A percentile compares a stretch with the other conserved stretches of the same genome.
Conservation (phyloP, 2,888 invertebrate genomes). For the Thysanoteuthis rhombus region DNA sequence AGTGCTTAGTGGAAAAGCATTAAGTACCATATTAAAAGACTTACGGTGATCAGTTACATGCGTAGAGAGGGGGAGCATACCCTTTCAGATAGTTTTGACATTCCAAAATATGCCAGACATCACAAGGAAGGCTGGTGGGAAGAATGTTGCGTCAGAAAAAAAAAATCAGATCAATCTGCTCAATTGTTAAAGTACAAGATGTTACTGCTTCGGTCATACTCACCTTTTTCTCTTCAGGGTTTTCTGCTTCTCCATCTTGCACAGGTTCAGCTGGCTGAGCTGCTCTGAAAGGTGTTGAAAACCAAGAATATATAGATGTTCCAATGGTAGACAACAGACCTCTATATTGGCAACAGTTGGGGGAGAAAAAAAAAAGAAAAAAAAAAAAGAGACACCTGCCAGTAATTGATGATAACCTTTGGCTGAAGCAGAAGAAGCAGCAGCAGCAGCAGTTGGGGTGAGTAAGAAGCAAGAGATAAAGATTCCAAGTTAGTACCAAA, state of each 20-base stretch:
- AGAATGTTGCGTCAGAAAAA: too few species aligned
- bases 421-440: neutral
- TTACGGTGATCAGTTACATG: too few species aligned
- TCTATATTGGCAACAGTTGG: conserved; percentile 48
- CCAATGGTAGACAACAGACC: conserved; percentile 56
- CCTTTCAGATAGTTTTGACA: too few species aligned
- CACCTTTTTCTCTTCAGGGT: conserved; percentile 38
- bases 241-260: conserved; percentile 44
- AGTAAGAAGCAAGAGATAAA: neutral
- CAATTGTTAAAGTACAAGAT: too few species aligned
- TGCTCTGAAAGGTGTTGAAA: conserved; percentile 65
- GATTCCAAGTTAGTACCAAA: neutral
- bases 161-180: too few species aligned
- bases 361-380: neutral
- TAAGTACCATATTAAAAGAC: too few species aligned
- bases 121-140: too few species aligned
- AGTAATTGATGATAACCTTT: neutral
- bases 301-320: conserved; percentile 57
- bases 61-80: too few species aligned
- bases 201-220: neutral
- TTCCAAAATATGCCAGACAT: too few species aligned
- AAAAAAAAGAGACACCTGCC: neutral
- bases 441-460: neutral
- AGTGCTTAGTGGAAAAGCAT: too few species aligned
- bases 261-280: conserved; percentile 45